A percentile compares a stretch with the other conserved stretches of the same genome.
Conservation (phyloP, 1,140 invertebrate species). For the Bombus huntii region DNA sequence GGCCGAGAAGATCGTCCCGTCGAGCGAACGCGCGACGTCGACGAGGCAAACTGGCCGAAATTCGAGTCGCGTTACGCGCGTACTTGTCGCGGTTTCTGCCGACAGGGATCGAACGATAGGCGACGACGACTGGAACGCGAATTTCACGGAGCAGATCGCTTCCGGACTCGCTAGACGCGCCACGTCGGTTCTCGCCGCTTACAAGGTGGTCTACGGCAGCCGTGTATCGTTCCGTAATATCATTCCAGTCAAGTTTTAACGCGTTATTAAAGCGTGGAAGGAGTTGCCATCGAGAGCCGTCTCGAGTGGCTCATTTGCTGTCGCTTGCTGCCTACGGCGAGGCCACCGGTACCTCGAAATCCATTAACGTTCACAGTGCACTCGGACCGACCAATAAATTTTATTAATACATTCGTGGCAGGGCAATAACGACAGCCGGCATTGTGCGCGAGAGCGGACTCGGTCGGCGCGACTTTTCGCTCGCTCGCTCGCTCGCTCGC, state of each 20-base stretch:
- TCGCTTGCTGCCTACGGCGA: conserved; percentile 65
- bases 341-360: conserved; percentile 76
- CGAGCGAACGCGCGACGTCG: no score
- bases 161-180: not conserved
- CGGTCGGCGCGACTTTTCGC: conserved; percentile 15
- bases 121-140: not conserved
- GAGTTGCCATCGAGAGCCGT: conserved; percentile 59
- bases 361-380: conserved; percentile 76
- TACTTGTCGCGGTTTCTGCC: no score
- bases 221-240: conserved; percentile 58
- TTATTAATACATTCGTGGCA: conserved; percentile 79
- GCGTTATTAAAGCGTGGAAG: conserved; percentile 72
- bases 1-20: not conserved
- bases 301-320: conserved; percentile 67
- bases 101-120: rapidly evolving
- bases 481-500: not conserved
- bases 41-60: no score
- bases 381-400: conserved; percentile 78
- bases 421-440: conserved; percentile 73
- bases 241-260: conserved; percentile 68
- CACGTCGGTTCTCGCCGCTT: not conserved
- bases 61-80: no score
- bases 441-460: conserved; percentile 63
- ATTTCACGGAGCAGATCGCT: conserved; percentile 1
- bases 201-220: conserved; percentile 57